phyloP scores from a whole-genome alignment of 1,140 invertebrate genomes.

The Bombus cullumanus region DNA sequence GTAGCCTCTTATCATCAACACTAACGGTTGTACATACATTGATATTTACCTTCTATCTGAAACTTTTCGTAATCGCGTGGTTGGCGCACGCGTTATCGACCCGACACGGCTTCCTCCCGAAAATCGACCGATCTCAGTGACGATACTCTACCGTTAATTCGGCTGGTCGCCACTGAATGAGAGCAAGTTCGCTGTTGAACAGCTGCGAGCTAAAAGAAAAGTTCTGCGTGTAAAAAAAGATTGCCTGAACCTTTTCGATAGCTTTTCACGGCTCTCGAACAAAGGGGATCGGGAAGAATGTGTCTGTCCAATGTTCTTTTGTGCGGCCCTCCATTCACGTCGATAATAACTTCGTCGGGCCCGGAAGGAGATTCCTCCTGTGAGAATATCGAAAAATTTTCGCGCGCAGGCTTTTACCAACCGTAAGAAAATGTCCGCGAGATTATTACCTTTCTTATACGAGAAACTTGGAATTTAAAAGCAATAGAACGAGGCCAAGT shows the following conservation, averaged over 20 bases:
- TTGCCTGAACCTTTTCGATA: conserved; percentile 21
- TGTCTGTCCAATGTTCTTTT: conserved; percentile 25
- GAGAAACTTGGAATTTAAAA: neutral
- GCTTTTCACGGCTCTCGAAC: conserved; percentile 37
- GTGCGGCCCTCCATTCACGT: conserved; percentile 7
- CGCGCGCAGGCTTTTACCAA: neutral
- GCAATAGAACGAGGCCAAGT: neutral
- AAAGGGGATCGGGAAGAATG: conserved; percentile 29
- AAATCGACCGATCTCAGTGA: conserved; percentile 4
- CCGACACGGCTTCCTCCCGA: neutral
- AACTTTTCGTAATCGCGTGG: neutral
- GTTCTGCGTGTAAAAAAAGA: conserved; percentile 11
- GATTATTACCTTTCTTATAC: conserved; percentile 11
- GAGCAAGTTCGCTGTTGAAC: neutral
- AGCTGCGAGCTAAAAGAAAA: conserved; percentile 45
- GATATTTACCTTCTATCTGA: neutral
- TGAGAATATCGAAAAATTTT: conserved; percentile 11
- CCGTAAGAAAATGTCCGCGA: neutral
- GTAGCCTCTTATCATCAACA: neutral
- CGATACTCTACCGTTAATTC: conserved; percentile 6
- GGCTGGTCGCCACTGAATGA: neutral
- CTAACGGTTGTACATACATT: neutral
- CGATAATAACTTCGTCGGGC: conserved; percentile 26
- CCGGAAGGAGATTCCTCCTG: neutral
- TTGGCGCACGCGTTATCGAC: neutral